Evolutionary conservation across 2,113 vertebrate species (phyloP), one percentile per base, ranked within the genome.

Genomic region (Circaetus cinerascens): DNA sequence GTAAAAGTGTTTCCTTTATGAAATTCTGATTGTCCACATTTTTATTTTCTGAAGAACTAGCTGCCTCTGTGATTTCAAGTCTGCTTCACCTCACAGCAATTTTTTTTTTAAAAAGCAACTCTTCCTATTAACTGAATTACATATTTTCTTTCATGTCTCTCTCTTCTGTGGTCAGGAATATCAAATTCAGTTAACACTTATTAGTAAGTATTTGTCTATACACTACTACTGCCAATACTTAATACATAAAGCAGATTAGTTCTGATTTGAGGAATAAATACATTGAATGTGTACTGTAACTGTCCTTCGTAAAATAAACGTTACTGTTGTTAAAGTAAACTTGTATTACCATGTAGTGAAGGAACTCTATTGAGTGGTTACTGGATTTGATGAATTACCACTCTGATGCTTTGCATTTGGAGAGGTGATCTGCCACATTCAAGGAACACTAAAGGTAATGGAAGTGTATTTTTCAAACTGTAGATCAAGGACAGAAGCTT

Each of bases 291-390:
- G 38, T 30, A 51, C 43, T 26, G 5, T 55, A 48, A 88, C 55
- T 46, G 25, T 27, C 43, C 45, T 27, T 71, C 13, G 8, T 74
- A 55, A 78, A 67, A 56, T 25, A 45, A 36, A 59, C 32, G 19
- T 91, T 56, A 2, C 48, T 55, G 41, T 30, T 57, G 48, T 57
- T 63, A 48, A 75, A 36, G 41, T 29, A 30, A 79, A 55, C 46
- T 56, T 43, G 1, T 5, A 12, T 8, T 30, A 5, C 18, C 21
- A 13, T 0, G 2, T 21, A 14, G 11, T 30, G 59, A 40, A 71
- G 38, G 57, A 36, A 41, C 23, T 59, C 12, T 36, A 45, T 15
- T 40, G 36, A 20, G 26, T 15, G n/a, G 40, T 18, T 80, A 11
- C 64, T 36, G 1, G 16, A 20, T 10, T 32, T 60, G 73, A 27